Evolutionary conservation across 1,140 invertebrate genomes (phyloP), one percentile per base, ranked within the genome.

Genomic region (Ceratina calcarata): DNA sequence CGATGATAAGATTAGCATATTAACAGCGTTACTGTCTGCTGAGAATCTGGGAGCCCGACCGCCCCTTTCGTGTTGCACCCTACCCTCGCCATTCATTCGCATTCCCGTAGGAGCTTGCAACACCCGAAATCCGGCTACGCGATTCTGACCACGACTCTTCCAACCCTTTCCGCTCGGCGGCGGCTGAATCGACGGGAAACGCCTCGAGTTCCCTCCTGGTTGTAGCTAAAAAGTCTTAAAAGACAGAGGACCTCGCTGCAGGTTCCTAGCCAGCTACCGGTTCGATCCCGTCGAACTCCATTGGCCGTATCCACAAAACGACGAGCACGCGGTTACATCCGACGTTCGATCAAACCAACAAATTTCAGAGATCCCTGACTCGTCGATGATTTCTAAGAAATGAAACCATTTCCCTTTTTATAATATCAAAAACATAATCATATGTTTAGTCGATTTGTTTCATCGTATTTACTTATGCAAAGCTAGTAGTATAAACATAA

Each of bases 1-100:
- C 24, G 75, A 86, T 84, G 86, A 88, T 87, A 86, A 86, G 86
- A 88, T 88, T 88, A 86, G 86, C 87, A 88, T 88, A 88, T 88
- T 88, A 86, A 84, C 75, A 81, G 68, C 84, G 82, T 86, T 82
- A 85, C 82, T 77, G 82, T 78, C 84, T 80, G 45, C 51, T 80
- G 69, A 37, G 71, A 57, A n/a, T n/a, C 55, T 58, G 71, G 74
- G 53, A 20, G 58, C 51, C 81, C 74, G 64, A 79, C 86, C 87
- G 87, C 87, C 87, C 86, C 73, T 88, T 88, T 88, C 87, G 74
- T 88, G 87, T 88, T 62, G 76, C 55, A 68, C 65, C 71, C 78
- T 82, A 78, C 72, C 84, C 64, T 60, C 77, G 65, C 82, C 67
- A 86, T 87, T 87, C 86, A 82, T 86, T 82, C 86, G 79, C 81